Evolutionary conservation across 2,888 invertebrate species (phyloP).

Genomic region (Calliopum simillimum): DNA sequence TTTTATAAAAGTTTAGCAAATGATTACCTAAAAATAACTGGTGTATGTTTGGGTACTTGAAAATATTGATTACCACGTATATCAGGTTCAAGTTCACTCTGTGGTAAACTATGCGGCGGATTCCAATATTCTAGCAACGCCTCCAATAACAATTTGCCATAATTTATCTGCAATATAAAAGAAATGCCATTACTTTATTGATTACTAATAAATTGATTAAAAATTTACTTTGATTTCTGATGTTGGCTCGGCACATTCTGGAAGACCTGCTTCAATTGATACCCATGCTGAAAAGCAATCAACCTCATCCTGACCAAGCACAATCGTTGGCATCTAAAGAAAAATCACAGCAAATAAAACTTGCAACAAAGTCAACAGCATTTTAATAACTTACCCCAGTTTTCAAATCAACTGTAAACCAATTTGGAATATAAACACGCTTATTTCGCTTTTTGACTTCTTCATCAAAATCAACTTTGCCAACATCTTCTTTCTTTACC

Average conservation of each 20-base stretch:
- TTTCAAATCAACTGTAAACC: slow-evolving; percentile 99
- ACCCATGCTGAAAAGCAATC: slow-evolving; percentile 99
- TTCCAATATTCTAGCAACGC: slow-evolving; percentile 96
- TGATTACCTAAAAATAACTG: slow-evolving; percentile 88
- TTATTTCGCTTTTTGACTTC: slow-evolving; percentile 92
- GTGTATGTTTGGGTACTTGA: slow-evolving; percentile 94
- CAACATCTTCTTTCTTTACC: slow-evolving; percentile 89
- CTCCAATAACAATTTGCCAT: slow-evolving; percentile 92
- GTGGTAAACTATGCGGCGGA: slow-evolving; percentile 75
- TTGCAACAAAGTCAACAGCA: not conserved
- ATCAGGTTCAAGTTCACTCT: slow-evolving; percentile 77
- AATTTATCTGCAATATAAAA: slow-evolving; percentile 79
- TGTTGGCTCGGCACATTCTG: slow-evolving; percentile 71
- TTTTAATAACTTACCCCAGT: slow-evolving; percentile 80
- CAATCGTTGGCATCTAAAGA: slow-evolving; percentile 92
- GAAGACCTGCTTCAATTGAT: slow-evolving; percentile 93
- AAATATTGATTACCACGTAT: slow-evolving; percentile 84
- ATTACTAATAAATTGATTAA: not conserved
- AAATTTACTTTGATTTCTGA: slow-evolving; percentile 64
- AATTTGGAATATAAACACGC: slow-evolving; percentile 96
- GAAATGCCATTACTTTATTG: not conserved
- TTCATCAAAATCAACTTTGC: slow-evolving; percentile 91
- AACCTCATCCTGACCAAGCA: slow-evolving; percentile 95
- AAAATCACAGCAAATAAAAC: slow-evolving; percentile 12
- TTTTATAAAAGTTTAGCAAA: not conserved